Conservation (phyloP, 2,797 vertebrate genomes). For the Parotocinclus haroldoi region DNA sequence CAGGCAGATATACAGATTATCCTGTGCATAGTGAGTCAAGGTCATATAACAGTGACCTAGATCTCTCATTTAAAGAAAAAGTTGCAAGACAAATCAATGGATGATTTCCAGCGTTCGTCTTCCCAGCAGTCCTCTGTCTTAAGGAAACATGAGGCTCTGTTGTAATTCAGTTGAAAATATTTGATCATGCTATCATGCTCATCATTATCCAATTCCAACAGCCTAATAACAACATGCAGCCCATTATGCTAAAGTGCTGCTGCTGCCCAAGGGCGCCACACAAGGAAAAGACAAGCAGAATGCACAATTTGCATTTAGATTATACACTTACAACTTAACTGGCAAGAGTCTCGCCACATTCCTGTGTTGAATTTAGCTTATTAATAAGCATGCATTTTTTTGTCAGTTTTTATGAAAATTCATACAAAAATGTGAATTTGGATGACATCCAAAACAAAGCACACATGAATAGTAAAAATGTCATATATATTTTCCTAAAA, state of each 20-base stretch:
- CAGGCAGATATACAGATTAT: too few species aligned
- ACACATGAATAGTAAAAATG: too few species aligned
- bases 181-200: conserved; percentile 37
- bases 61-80: not conserved
- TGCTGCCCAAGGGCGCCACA: conserved; percentile 49
- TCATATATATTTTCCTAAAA: too few species aligned
- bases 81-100: not conserved
- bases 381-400: conserved; percentile 37
- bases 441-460: conserved; percentile 13
- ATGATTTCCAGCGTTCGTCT: not conserved
- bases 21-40: not conserved
- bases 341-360: conserved; percentile 29
- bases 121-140: not conserved
- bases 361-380: conserved; percentile 23
- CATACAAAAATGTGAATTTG: conserved; percentile 15
- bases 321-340: conserved; percentile 45
- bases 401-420: conserved; percentile 26
- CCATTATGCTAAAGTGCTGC: conserved; percentile 47
- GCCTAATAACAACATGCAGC: conserved; percentile 51
- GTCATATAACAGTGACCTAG: not conserved
- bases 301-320: conserved; percentile 68
- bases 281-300: conserved; percentile 46
- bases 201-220: conserved; percentile 40
- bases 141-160: conserved; percentile 17
- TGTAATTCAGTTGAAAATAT: conserved; percentile 43